Base-by-base conservation (phyloP, 2,797 vertebrate species). In the Dromococcyx pavoninus region DNA sequence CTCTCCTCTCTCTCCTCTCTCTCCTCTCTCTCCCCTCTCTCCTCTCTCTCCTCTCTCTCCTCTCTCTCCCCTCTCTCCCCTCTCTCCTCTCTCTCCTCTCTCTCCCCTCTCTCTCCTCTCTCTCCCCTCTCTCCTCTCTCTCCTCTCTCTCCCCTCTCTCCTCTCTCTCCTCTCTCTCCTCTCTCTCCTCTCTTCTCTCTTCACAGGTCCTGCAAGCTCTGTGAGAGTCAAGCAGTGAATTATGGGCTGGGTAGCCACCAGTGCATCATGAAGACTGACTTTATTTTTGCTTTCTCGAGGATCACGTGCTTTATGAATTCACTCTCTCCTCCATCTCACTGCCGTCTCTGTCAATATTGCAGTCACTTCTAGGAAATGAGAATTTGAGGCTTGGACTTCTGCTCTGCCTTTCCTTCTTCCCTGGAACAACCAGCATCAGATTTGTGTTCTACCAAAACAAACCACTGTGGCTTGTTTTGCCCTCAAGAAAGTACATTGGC, bases 201-300 rank as follows among this genome's bases (percentile, higher is more conserved):
- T n/a, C n/a, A 46, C 53, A 97, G 96, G 86, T 95, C 78, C 86
- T 91, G 78, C 72, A 81, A 91, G 62, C 27, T 94, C 24, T 0
- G 13, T 91, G 90, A 94, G 84, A 96, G 94, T 84, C 78, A 94
- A 93, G 73, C 87, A 89, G 87, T 94, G 72, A 97, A 92, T 92
- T 80, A 96, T 95, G 96, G 77, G 61, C 95, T 93, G 92, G 86
- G 56, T 82, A 88, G 80, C 86, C 86, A 88, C 76, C 61, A 84
- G 54, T 85, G 51, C 97, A 97, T 90, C 97, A 98, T 98, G 98
- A 97, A 93, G 96, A 97, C 90, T 97, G 97, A 96, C 60, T 77
- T 94, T 73, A 54, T 72, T 78, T 93, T 91, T 11, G 48, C 58
- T 83, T 69, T 91, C 48, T 89, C 18, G 46, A 67, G 74, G 93